Evolutionary conservation across 2,888 invertebrate genomes (phyloP).

Genomic region (Apoda limacodes): DNA sequence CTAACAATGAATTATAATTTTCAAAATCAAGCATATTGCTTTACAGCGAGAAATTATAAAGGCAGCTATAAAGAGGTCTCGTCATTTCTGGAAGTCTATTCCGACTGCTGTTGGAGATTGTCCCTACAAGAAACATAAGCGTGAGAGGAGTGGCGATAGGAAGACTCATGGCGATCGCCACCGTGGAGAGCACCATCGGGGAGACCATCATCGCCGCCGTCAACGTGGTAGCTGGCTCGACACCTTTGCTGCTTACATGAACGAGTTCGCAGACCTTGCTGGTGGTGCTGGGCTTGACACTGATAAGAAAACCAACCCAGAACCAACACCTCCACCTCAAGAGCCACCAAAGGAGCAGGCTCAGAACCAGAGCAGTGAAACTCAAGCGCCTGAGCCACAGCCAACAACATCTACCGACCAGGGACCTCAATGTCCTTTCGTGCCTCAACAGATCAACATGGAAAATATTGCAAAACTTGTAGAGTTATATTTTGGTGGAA

Average conservation of each 20-base stretch:
- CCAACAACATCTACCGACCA: conserved; percentile 3
- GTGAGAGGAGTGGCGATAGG: conserved; percentile 31
- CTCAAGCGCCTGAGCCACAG: conserved; percentile 3
- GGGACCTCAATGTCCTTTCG: conserved; percentile 17
- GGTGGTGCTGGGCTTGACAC: conserved; percentile 38
- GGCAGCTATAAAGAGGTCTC: conserved; percentile 47
- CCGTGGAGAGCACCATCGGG: too few relatives aligned
- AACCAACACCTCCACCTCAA: conserved; percentile 17
- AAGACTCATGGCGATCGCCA: conserved; percentile 22
- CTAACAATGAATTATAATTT: neutral
- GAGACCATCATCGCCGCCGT: conserved; percentile 29
- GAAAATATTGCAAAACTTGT: too few relatives aligned
- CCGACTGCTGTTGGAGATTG: conserved; percentile 24
- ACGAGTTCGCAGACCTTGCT: conserved; percentile 65
- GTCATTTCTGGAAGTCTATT: conserved; percentile 43
- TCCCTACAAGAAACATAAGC: conserved; percentile 32
- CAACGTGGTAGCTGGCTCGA: conserved; percentile 53
- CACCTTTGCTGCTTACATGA: conserved; percentile 56
- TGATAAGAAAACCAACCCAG: conserved; percentile 18
- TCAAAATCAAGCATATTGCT: neutral
- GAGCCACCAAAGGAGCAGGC: conserved; percentile 13
- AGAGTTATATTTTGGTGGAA: conserved; percentile 18
- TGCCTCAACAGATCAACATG: conserved; percentile 14
- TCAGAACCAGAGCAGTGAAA: neutral
- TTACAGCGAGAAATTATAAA: conserved; percentile 40